Base-by-base conservation (phyloP, 2,113 vertebrate species). In the Hipposideros armiger region DNA sequence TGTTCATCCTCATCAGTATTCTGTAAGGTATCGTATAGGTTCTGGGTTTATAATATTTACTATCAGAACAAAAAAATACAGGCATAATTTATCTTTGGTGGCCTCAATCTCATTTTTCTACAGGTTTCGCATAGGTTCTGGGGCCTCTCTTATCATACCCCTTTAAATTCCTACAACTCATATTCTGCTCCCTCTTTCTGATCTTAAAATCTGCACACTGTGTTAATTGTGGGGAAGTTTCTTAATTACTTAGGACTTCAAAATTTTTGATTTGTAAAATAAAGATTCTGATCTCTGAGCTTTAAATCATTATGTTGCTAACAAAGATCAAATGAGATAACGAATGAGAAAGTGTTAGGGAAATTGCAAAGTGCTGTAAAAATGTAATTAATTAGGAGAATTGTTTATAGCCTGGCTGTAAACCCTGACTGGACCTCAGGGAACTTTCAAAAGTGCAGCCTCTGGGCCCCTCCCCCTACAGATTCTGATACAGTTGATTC, bases 261-360 rank as follows among this genome's bases (percentile, higher is more conserved):
- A n/a, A 16, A 0, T 26, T 93, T 94, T 90, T 97, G 10, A 81
- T 80, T 88, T 69, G 0, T 89, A 77, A 89, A 89, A 17, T 67
- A 83, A 94, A 0, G 10, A 47, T 74, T 58, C 36, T 85, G 42
- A 64, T 70, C 60, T 94, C 56, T 93, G n/a, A 89, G 66, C 32
- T 82, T 0, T 83, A 87, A 77, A 78, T 77, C 16, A 62, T 52
- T 84, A 9, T 80, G 47, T 86, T 87, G 8, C 2, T 84, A 94
- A 90, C 74, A 70, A 95, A 84, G 45, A 90, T 60, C 40, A 64
- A 93, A 87, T 87, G 30, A 94, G n/a, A 84, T 67, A 78, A 83
- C 72, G 40, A 82, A 90, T 42, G 52, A 56, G 42, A 83, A 87
- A 5, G 26, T 64, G 62, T 74, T 93, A 70, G 67, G 26, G 58